phyloP scores from a whole-genome alignment of 2,797 vertebrate genomes.

The Anguilla pacifica region DNA sequence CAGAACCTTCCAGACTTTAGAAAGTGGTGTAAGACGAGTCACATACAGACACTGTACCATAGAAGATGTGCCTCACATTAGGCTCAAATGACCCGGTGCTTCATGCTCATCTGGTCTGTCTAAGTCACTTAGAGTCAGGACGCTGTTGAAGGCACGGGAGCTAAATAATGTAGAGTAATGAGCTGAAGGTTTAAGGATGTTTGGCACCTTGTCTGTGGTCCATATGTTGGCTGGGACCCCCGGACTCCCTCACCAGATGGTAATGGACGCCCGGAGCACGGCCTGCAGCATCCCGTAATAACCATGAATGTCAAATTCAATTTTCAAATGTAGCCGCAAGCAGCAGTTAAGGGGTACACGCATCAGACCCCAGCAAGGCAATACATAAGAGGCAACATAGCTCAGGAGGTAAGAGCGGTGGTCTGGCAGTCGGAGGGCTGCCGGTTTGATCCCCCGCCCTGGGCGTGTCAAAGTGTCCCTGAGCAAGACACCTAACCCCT shows the following conservation, averaged over 20 bases:
- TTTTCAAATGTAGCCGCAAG: background rate
- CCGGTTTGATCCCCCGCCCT: too few relatives aligned
- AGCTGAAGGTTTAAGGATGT: background rate
- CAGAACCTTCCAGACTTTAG: background rate
- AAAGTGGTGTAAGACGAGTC: background rate
- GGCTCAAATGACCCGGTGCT: too few relatives aligned
- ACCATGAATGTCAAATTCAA: background rate
- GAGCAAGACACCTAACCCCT: too few relatives aligned
- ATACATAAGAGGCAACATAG: background rate
- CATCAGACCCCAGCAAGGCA: background rate
- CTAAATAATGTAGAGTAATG: background rate
- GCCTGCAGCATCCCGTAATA: background rate
- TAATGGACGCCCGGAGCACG: background rate
- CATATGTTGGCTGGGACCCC: background rate
- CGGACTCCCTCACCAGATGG: background rate
- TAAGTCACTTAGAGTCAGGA: background rate
- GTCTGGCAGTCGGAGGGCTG: too few relatives aligned
- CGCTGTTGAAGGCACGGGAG: background rate
- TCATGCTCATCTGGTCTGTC: background rate
- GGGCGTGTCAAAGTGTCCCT: too few relatives aligned
- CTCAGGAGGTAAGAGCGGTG: too few relatives aligned
- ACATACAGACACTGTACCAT: background rate
- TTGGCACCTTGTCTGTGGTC: background rate
- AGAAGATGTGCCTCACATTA: too few relatives aligned
- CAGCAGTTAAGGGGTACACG: background rate